A percentile compares a stretch with the other conserved stretches of the same genome.
Evolutionary conservation across 2,888 invertebrate genomes (phyloP).

Genomic region (Drosophila neonasuta): DNA sequence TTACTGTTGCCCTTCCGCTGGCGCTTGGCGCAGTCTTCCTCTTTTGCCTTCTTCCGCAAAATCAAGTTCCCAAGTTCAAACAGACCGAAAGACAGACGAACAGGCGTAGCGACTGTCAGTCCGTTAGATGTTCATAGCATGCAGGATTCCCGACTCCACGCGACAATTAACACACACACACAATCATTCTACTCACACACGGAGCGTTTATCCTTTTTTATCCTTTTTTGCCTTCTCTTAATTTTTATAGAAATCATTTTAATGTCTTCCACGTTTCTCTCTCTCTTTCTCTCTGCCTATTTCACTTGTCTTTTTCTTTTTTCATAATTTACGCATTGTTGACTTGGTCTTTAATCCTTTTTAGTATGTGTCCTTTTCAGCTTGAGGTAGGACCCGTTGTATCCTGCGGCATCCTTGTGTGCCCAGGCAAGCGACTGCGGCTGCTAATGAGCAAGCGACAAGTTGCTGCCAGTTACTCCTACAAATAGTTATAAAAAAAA

Average conservation of each 20-base stretch:
- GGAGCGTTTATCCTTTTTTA: slow-evolving; percentile 31
- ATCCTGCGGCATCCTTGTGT: slow-evolving; percentile 32
- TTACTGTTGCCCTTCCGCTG: slow-evolving; percentile 30
- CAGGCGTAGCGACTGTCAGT: slow-evolving; percentile 17
- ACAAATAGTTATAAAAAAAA: slow-evolving; percentile 14
- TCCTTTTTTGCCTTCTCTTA: slow-evolving; percentile 27
- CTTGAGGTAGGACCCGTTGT: slow-evolving; percentile 56
- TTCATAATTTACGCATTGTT: slow-evolving; percentile 57
- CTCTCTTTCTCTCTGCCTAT: background rate
- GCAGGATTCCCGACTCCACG: slow-evolving; percentile 23
- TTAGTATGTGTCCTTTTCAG: slow-evolving; percentile 27
- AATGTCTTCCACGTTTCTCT: slow-evolving; percentile 38
- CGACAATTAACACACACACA: slow-evolving; percentile 61
- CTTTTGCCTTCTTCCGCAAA: slow-evolving; percentile 58
- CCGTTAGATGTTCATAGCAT: slow-evolving; percentile 18
- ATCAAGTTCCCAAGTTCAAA: slow-evolving; percentile 78
- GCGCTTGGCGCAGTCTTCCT: slow-evolving; percentile 29
- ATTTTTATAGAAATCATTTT: slow-evolving; percentile 70
- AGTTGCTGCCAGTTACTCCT: slow-evolving; percentile 31
- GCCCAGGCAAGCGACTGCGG: slow-evolving; percentile 36
- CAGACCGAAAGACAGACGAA: slow-evolving; percentile 49
- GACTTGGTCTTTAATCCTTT: slow-evolving; percentile 55
- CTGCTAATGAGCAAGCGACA: slow-evolving; percentile 65
- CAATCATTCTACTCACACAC: background rate
- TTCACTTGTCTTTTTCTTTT: background rate